A percentile compares a stretch with the other conserved stretches of the same genome.
Conservation (phyloP, 2,888 invertebrate species). For the Eupithecia vulgata region DNA sequence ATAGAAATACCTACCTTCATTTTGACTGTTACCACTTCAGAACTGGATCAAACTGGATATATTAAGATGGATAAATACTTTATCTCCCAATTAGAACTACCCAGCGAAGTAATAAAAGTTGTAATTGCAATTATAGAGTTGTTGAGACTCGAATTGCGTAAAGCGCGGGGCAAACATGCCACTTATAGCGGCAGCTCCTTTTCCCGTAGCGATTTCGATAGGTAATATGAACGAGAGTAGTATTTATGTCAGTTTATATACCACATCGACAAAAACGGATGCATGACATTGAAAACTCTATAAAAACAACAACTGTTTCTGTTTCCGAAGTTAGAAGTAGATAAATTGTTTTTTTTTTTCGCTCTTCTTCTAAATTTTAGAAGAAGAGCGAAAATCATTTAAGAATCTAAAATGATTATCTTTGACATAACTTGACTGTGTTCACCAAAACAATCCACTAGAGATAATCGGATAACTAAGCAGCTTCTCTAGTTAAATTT, state of each 20-base stretch:
- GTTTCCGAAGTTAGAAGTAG: too few species aligned
- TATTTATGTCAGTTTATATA: neutral
- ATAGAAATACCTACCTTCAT: neutral
- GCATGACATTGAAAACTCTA: neutral
- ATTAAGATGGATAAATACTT: conserved; percentile 12
- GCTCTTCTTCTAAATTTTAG: too few species aligned
- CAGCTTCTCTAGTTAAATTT: too few species aligned
- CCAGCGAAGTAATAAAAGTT: conserved; percentile 14
- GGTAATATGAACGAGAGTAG: neutral
- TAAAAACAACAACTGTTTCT: neutral
- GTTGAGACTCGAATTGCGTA: conserved; percentile 3
- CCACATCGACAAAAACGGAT: neutral
- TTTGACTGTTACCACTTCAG: neutral
- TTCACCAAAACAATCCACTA: too few species aligned
- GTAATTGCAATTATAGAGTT: conserved; percentile 9
- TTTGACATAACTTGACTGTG: too few species aligned
- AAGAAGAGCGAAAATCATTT: too few species aligned
- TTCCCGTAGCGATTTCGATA: neutral
- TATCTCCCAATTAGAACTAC: conserved; percentile 6
- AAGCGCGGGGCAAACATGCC: neutral
- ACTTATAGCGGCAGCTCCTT: neutral
- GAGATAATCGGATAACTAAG: too few species aligned
- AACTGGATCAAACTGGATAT: neutral
- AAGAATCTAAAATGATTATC: too few species aligned
- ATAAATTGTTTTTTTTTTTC: too few species aligned